These are phyloP conservation scores for Melanotaenia boesemani DNA, from an alignment of 2,797 vertebrate genomes.

Conservation along the genomic window DNA sequence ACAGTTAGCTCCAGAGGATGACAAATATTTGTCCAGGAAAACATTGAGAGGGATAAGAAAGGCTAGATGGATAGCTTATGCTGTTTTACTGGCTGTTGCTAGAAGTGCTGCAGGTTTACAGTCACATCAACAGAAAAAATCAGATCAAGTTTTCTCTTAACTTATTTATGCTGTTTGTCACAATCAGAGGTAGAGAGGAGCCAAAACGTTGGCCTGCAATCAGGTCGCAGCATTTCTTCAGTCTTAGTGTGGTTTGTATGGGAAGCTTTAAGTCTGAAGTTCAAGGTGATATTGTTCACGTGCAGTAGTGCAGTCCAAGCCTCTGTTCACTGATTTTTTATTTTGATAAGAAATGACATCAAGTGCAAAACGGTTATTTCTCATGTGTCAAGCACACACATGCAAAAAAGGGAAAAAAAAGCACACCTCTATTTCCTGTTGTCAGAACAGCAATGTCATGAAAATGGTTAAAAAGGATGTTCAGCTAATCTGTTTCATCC, in stretches of 20 bases:
- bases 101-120: background rate
- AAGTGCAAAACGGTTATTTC: background rate
- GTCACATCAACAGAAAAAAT: background rate
- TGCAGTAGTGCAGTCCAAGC: background rate
- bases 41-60: background rate
- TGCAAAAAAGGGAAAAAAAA: background rate
- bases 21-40: background rate
- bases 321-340: background rate
- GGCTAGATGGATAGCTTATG: background rate
- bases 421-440: constrained; percentile 22
- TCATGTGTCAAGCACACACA: background rate
- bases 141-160: background rate
- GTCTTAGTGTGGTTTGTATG: background rate
- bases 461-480: constrained; percentile 61
- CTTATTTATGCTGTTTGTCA: background rate
- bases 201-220: too few species aligned
- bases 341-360: background rate
- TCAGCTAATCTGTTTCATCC: constrained; percentile 34
- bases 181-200: background rate
- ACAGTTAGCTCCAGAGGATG: background rate
- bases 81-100: background rate
- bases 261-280: background rate
- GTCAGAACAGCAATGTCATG: constrained; percentile 23
- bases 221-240: background rate
- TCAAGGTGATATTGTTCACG: background rate